These are phyloP conservation scores for Limulus polyphemus DNA, from an alignment of 2,888 invertebrate genomes.

Conservation along the genomic window DNA sequence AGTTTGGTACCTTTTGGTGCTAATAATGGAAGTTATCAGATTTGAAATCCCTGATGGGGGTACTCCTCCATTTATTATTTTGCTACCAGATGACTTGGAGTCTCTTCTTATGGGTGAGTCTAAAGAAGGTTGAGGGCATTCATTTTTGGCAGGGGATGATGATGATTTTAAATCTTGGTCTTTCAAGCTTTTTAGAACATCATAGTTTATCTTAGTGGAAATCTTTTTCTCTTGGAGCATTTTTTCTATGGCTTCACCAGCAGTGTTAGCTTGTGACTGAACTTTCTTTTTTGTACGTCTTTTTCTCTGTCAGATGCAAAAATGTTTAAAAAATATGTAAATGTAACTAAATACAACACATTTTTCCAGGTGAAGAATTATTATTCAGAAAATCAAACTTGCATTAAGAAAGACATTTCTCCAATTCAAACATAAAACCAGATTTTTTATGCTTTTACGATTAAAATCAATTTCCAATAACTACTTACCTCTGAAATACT, in stretches of 20 bases:
- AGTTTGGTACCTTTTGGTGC: background rate
- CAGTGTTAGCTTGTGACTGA: conserved; percentile 35
- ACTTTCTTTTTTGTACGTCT: conserved; percentile 21
- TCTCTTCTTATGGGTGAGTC: background rate
- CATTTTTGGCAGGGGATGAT: background rate
- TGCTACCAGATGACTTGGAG: background rate
- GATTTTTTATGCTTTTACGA: too few relatives aligned
- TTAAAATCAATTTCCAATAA: too few relatives aligned
- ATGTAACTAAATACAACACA: too few relatives aligned
- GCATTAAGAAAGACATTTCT: too few relatives aligned
- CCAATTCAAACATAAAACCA: too few relatives aligned
- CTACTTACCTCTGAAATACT: too few relatives aligned
- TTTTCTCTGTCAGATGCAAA: conserved; percentile 27
- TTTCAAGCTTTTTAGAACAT: conserved; percentile 68
- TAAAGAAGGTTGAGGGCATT: background rate
- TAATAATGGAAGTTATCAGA: conserved; percentile 1
- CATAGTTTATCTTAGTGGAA: conserved; percentile 94
- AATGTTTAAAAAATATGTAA: background rate
- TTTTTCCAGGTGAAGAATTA: too few relatives aligned
- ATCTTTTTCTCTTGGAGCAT: conserved; percentile 91
- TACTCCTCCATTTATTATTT: background rate
- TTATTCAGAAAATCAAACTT: too few relatives aligned
- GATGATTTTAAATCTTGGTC: background rate
- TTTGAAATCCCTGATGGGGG: background rate
- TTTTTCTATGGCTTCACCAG: conserved; percentile 86